Evolutionary conservation across 2,888 invertebrate genomes (phyloP).

Genomic region (Pharmacophagus antenor): DNA sequence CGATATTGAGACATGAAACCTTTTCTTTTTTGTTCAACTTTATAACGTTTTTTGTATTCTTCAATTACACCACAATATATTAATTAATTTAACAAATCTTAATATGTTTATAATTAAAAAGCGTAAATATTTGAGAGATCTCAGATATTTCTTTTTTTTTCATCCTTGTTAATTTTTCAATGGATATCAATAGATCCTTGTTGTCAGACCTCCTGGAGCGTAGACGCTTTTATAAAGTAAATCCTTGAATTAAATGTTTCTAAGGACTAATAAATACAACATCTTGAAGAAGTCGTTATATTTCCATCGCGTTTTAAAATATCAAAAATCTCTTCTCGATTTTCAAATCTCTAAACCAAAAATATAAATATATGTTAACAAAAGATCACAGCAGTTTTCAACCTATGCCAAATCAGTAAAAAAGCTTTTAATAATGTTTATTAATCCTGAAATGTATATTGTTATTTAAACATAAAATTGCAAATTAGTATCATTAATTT

Average conservation of each 20-base stretch:
- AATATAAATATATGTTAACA: background rate
- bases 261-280: constrained; percentile 22
- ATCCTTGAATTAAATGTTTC: constrained; percentile 32
- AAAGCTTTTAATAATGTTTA: background rate
- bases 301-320: no score
- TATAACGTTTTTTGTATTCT: background rate
- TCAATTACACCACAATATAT: background rate
- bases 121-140: background rate
- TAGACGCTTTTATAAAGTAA: constrained; percentile 47
- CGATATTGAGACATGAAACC: constrained; percentile 27
- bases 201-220: constrained; percentile 48
- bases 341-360: background rate
- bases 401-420: no score
- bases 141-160: no score
- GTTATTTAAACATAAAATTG: background rate
- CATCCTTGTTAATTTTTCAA: constrained; percentile 8
- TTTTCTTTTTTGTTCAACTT: background rate
- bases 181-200: constrained; percentile 9
- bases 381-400: no score
- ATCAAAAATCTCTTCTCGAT: constrained; percentile 21
- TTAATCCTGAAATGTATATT: no score
- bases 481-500: background rate
- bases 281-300: no score
- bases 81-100: background rate
- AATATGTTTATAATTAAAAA: background rate